These are phyloP conservation scores for Acanthochromis polyacanthus DNA, from an alignment of 2,113 vertebrate genomes.

Conservation along the genomic window DNA sequence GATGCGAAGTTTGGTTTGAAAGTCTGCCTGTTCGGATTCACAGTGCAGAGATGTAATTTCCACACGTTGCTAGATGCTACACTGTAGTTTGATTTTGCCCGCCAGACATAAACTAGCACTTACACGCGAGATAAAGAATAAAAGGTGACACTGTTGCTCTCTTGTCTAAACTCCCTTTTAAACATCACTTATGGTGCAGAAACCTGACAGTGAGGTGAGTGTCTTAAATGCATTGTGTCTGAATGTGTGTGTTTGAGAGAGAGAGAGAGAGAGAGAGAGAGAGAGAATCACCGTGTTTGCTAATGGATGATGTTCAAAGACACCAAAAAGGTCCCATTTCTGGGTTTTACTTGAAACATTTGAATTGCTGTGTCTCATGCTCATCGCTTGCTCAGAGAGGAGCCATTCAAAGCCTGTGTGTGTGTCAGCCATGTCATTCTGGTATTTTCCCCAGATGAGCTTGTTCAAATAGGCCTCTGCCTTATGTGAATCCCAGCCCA, in stretches of 20 bases:
- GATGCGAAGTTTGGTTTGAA: slow-evolving; percentile 28
- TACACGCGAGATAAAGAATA: slow-evolving; percentile 25
- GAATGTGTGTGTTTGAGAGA: background rate
- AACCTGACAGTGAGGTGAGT: slow-evolving; percentile 43
- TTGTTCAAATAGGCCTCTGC: slow-evolving; percentile 81
- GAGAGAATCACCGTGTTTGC: slow-evolving; percentile 37
- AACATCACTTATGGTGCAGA: slow-evolving; percentile 53
- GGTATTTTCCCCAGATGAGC: slow-evolving; percentile 79
- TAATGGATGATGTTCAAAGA: slow-evolving; percentile 69
- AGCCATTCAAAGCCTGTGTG: slow-evolving; percentile 72
- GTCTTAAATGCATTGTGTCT: slow-evolving; percentile 56
- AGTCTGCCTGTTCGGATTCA: slow-evolving; percentile 19
- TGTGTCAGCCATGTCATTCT: slow-evolving; percentile 77
- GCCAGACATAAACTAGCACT: slow-evolving; percentile 32
- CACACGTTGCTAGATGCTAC: slow-evolving; percentile 11
- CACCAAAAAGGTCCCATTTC: slow-evolving; percentile 63
- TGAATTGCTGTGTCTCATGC: slow-evolving; percentile 71
- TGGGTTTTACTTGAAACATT: slow-evolving; percentile 73
- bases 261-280: background rate
- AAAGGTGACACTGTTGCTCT: slow-evolving; percentile 39
- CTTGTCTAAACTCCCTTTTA: slow-evolving; percentile 34
- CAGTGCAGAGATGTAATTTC: slow-evolving; percentile 4
- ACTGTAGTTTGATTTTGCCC: slow-evolving; percentile 46
- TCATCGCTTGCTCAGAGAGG: slow-evolving; percentile 69
- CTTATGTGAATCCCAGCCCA: slow-evolving; percentile 70